Evolutionary conservation across 2,113 vertebrate species (phyloP), one percentile per base, ranked within the genome.

Genomic region (Heterotis niloticus): DNA sequence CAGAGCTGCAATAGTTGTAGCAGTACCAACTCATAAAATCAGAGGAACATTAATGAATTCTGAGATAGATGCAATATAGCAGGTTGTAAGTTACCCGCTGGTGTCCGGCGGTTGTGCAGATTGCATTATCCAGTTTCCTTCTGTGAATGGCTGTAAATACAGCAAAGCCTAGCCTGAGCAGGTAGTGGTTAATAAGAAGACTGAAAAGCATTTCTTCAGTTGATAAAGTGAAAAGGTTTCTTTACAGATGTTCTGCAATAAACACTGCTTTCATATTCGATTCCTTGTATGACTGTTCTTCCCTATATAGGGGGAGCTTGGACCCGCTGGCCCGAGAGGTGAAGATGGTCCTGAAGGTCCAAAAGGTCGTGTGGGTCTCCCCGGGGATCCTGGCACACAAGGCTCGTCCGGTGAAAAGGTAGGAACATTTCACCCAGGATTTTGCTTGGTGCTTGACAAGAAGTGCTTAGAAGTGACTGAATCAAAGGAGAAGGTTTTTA

Each of bases 321-420:
- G 98, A 7, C 88, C 88, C 1, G 23, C 82, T 4, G 98, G 98
- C 0, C 90, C 88, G 4, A 88, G 95, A 26, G 98, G 98, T 1
- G 98, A 99, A 84, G 98, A 99, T 4, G 98, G 97, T 0, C 94
- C 96, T 0, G 98, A 99, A 88, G 98, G 98, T 0, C 93, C 94
- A 0, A 99, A 99, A 87, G 98, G 98, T 14, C 95, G 96, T 1
- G 78, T 89, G 0, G 98, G 98, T 0, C 94, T 96, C 23, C 89
- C 88, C 4, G 98, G 98, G 67, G 97, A 99, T 34, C 64, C 91
- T 0, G 98, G 98, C 9, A 79, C 93, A 7, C 59, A 90, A 3
- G 98, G 98, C 11, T 92, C 85, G 77, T 26, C 91, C 3, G 98
- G 98, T 84, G 98, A 99, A 84, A 99, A 99, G 95, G 98, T 96